phyloP scores from a whole-genome alignment of 2,113 vertebrate species.

The Martes martes region DNA sequence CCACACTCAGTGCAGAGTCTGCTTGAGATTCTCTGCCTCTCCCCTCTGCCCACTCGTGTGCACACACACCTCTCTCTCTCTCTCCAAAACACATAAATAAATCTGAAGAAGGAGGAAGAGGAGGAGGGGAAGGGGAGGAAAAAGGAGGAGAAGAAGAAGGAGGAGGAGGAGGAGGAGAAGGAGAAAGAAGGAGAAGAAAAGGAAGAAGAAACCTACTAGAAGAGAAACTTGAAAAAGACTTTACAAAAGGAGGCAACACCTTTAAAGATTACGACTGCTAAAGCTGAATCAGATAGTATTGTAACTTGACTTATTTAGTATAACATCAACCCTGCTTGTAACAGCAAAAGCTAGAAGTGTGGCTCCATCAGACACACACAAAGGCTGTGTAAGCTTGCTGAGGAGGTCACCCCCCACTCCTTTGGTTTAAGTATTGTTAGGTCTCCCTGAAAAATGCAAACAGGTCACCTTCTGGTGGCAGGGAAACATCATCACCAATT shows the following conservation, averaged over 20 bases:
- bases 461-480: neutral
- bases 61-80: neutral
- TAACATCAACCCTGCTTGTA: neutral
- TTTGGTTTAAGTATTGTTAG: neutral
- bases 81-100: neutral
- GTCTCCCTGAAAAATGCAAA: neutral
- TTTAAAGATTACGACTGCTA: neutral
- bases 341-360: neutral
- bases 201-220: neutral
- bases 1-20: neutral
- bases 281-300: neutral
- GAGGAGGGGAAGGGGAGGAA: too few species aligned
- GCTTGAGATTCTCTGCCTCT: neutral
- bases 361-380: neutral
- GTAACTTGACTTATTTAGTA: neutral
- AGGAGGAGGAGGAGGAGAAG: too few species aligned
- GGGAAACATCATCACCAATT: neutral
- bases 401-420: neutral
- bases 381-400: neutral
- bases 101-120: neutral
- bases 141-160: accelerated
- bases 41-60: neutral
- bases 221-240: neutral
- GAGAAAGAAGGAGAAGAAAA: too few species aligned
- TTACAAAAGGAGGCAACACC: neutral